Base-by-base conservation (phyloP, 1,140 invertebrate genomes). In the Cyrtorhinus lividipennis region DNA sequence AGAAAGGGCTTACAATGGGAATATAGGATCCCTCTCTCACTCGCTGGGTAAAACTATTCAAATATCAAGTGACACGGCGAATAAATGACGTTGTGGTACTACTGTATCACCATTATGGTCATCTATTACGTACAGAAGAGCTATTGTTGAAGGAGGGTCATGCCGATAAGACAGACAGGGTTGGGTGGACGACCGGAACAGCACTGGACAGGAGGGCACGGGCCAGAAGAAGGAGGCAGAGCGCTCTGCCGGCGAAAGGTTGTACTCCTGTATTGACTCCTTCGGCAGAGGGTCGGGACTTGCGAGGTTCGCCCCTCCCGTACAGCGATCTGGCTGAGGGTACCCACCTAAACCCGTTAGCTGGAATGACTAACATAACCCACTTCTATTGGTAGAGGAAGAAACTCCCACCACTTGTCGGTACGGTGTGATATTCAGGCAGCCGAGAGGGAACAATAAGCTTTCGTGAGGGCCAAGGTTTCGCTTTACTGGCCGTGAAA, bases 1-100 rank as follows among this genome's bases (percentile, higher is more conserved):
- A n/a, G n/a, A n/a, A n/a, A n/a, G n/a, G n/a, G n/a, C n/a, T n/a
- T n/a, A n/a, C n/a, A n/a, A n/a, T n/a, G n/a, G n/a, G n/a, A n/a
- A n/a, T n/a, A n/a, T n/a, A n/a, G 5, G 30, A 38, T 15, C 48
- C 48, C 48, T 53, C 48, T 53, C 48, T 53, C 48, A 53, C 48
- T 53, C 48, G 48, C 48, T 53, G 5, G 48, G 38, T n/a, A 38
- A 38, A 38, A 38, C 30, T 38, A 38, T 15, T n/a, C n/a, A n/a
- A n/a, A n/a, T n/a, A n/a, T n/a, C n/a, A n/a, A n/a, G n/a, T n/a
- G n/a, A n/a, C n/a, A n/a, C n/a, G n/a, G n/a, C n/a, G n/a, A n/a
- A n/a, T n/a, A n/a, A n/a, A n/a, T n/a, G n/a, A n/a, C n/a, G n/a
- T n/a, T 8, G 30, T 38, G 30, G 30, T 38, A 38, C 30, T 38